These are phyloP conservation scores for Eptesicus fuscus DNA, from an alignment of 2,113 vertebrate species.

Conservation along the genomic window DNA sequence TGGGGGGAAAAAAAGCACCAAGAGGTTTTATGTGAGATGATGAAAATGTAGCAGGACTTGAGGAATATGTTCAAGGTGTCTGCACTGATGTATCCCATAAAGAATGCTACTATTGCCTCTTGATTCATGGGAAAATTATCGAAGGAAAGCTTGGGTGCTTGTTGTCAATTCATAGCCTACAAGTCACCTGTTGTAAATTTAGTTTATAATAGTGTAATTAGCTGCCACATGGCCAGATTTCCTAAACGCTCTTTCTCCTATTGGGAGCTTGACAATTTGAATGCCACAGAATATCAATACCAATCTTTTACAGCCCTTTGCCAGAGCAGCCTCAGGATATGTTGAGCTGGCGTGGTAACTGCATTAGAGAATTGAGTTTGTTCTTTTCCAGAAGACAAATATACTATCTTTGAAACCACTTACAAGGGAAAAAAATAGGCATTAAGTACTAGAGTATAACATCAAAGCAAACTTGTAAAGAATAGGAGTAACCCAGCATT, in stretches of 20 bases:
- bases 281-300: slow-evolving; percentile 86
- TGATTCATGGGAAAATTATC: slow-evolving; percentile 68
- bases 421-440: slow-evolving; percentile 78
- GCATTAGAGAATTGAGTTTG: slow-evolving; percentile 81
- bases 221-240: slow-evolving; percentile 75
- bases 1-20: not conserved
- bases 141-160: slow-evolving; percentile 71
- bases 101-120: slow-evolving; percentile 56
- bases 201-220: slow-evolving; percentile 81
- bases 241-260: slow-evolving; percentile 75
- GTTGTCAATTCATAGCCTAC: slow-evolving; percentile 67
- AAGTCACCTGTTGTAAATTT: slow-evolving; percentile 79
- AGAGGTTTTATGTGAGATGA: not conserved
- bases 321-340: slow-evolving; percentile 80
- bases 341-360: slow-evolving; percentile 76
- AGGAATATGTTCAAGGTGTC: not conserved
- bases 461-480: slow-evolving; percentile 62
- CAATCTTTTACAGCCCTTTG: slow-evolving; percentile 80
- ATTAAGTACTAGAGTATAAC: slow-evolving; percentile 53
- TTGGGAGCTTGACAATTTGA: slow-evolving; percentile 78
- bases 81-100: not conserved
- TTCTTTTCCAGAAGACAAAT: slow-evolving; percentile 86
- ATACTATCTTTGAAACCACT: slow-evolving; percentile 83
- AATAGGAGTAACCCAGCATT: not conserved
- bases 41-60: slow-evolving; percentile 28